Evolutionary conservation across 2,113 vertebrate genomes (phyloP).

Genomic region (Orycteropus afer): DNA sequence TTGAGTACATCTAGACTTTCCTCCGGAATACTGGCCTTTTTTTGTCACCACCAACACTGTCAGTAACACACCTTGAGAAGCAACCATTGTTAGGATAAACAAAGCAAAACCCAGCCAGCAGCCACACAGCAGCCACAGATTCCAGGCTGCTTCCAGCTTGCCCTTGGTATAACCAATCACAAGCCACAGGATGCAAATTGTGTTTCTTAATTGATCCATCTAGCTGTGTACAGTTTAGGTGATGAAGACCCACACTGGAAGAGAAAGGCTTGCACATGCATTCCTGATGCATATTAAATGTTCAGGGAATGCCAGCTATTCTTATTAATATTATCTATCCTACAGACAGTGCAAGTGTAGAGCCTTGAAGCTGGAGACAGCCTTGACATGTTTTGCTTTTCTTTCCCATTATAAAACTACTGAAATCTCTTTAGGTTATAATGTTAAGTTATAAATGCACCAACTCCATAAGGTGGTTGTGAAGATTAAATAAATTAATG

Average conservation of each 20-base stretch:
- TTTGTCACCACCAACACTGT: background rate
- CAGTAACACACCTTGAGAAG: conserved; percentile 49
- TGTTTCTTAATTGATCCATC: conserved; percentile 68
- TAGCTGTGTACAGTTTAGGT: conserved; percentile 14
- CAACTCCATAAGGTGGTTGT: background rate
- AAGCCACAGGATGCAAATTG: conserved; percentile 53
- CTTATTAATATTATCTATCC: background rate
- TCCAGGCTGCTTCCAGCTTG: background rate
- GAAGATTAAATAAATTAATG: background rate
- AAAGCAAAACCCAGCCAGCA: conserved; percentile 58
- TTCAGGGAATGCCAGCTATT: background rate
- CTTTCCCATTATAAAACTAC: background rate
- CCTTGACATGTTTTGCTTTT: background rate
- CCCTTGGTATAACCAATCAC: conserved; percentile 43
- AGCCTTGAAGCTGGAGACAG: background rate
- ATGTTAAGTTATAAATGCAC: background rate
- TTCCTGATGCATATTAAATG: background rate
- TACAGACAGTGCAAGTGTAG: background rate
- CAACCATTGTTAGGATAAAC: conserved; percentile 67
- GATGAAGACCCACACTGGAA: background rate
- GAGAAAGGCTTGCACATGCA: background rate
- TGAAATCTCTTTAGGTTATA: background rate
- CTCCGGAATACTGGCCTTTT: background rate
- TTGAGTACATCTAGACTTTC: background rate
- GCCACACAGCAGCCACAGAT: background rate